Evolutionary conservation across 2,888 invertebrate species (phyloP), one percentile per base, ranked within the genome.

Genomic region (Salticus scenicus): DNA sequence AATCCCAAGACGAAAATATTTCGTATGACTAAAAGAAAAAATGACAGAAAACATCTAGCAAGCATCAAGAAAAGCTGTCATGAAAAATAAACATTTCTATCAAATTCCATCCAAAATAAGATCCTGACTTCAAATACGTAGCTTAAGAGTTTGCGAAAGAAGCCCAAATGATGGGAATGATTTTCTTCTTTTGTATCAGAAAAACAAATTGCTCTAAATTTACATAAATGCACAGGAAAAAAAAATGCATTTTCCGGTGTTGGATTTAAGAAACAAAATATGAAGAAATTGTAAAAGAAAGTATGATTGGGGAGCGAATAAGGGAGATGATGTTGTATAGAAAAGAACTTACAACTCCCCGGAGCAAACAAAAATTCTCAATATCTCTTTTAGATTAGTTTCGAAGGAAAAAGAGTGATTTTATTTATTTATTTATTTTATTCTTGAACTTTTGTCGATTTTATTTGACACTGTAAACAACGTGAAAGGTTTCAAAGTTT

Each of bases 81-180:
- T 80, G 79, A 72, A 73, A 80, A 67, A 80, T 73, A 80, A 80
- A 73, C 73, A 67, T 73, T 67, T 47, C 51, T 51, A 67, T 73
- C 73, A 51, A 41, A 80, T 67, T 28, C 37, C 30, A 64, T 20
- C 33, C 24, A 42, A 64, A 17, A 41, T 17, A 0, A 24, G 20
- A 0, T 17, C 33, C 24, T 7, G 41, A 51, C 20, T 31, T 24
- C 14, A 14, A n/a, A n/a, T 71, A 30, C 78, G 1, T 20, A 10
- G n/a, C 12, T 30, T 31, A 33, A 69, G 17, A 30, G 20, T 8
- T 33, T 17, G 33, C 24, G 17, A 24, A 33, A 57, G 57, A 57
- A 31, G 12, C 7, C 7, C 33, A 20, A 57, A 72, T 72, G 42
- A 4, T 42, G 27, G 17, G 8, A n/a, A 31, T 27, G 42, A 27